Conservation (phyloP, 2,113 vertebrate species). For the Lates calcarifer region DNA sequence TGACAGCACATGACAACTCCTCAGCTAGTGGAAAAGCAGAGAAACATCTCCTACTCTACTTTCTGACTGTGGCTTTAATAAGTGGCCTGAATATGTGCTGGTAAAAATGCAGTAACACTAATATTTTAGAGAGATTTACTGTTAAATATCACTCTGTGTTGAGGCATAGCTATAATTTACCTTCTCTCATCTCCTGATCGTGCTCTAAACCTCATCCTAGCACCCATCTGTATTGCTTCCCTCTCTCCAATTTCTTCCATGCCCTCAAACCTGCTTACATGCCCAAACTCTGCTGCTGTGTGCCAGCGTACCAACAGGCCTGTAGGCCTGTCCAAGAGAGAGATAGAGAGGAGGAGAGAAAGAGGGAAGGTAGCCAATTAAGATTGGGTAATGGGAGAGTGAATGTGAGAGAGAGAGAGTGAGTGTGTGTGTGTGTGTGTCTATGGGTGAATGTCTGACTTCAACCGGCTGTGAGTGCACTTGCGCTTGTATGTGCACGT, state of each 20-base stretch:
- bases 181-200: conserved; percentile 43
- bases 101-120: conserved; percentile 40
- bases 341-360: conserved; percentile 63
- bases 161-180: conserved; percentile 44
- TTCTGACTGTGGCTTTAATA: conserved; percentile 57
- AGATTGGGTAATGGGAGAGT: conserved; percentile 74
- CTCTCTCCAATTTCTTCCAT: conserved; percentile 71
- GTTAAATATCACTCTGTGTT: conserved; percentile 35
- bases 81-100: conserved; percentile 42
- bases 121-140: conserved; percentile 30
- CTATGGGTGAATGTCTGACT: conserved; percentile 65
- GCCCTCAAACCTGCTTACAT: conserved; percentile 65
- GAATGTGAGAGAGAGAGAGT: conserved; percentile 21
- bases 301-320: conserved; percentile 72
- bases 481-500: conserved; percentile 56
- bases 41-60: conserved; percentile 53
- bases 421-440: conserved; percentile 15
- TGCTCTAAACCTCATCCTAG: conserved; percentile 60
- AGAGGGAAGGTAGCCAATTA: conserved; percentile 76
- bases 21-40: conserved; percentile 66
- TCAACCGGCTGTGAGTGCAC: conserved; percentile 59
- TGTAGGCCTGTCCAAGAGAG: conserved; percentile 76
- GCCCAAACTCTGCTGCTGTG: conserved; percentile 70
- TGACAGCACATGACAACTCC: conserved; percentile 80
- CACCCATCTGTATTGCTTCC: conserved; percentile 63